phyloP scores from a whole-genome alignment of 2,113 vertebrate genomes.

The Perca fluviatilis region DNA sequence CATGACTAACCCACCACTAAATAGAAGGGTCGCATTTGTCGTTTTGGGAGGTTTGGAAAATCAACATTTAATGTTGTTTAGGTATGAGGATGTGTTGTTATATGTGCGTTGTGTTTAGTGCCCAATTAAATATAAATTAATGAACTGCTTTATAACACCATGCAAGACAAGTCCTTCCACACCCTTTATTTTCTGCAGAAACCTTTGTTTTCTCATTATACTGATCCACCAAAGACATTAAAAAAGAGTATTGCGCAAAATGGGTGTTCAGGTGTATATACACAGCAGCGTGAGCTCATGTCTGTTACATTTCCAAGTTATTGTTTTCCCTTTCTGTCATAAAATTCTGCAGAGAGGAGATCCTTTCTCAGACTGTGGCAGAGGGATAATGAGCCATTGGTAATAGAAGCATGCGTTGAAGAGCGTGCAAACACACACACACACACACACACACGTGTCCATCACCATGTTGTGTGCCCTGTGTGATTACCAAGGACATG shows the following conservation, averaged over 20 bases:
- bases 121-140: constrained; percentile 3
- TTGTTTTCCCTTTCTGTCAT: too few relatives aligned
- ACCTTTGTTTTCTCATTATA: constrained; percentile 19
- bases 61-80: too few relatives aligned
- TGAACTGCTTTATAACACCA: neutral
- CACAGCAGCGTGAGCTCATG: too few relatives aligned
- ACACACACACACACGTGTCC: neutral
- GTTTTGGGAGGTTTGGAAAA: too few relatives aligned
- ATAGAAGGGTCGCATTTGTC: too few relatives aligned
- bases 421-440: neutral
- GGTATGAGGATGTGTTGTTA: neutral
- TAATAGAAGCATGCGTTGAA: too few relatives aligned
- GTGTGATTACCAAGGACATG: constrained; percentile 43
- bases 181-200: neutral
- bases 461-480: constrained; percentile 9
- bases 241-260: constrained; percentile 15
- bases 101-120: constrained; percentile 7
- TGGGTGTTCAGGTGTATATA: neutral
- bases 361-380: too few relatives aligned
- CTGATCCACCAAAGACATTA: neutral
- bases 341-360: too few relatives aligned
- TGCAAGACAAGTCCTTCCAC: neutral
- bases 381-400: too few relatives aligned
- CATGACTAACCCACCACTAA: too few relatives aligned
- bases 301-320: too few relatives aligned